Base-by-base conservation (phyloP, 2,113 vertebrate species). In the Hucho hucho region DNA sequence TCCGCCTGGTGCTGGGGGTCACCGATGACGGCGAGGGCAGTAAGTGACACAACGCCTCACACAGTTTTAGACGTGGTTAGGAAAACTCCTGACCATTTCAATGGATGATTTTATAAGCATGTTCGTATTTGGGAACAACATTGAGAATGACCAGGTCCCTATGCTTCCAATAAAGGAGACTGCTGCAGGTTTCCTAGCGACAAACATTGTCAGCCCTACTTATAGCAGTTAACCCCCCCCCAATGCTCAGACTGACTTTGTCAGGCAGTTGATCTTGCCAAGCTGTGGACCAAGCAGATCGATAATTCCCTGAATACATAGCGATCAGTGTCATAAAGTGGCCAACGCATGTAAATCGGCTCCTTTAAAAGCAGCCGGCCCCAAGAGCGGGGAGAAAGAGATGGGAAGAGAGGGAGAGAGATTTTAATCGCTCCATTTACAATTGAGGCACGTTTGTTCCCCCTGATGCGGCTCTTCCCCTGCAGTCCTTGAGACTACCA, bases 11-110 rank as follows among this genome's bases (percentile, higher is more conserved):
- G 76, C 93, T 99, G 84, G 98, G 98, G 46, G 98, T 99, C 86
- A 99, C 97, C 13, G 98, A 99, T 73, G 98, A 99, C 83, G 98
- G 97, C 79, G 97, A 99, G 91, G 98, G 98, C 93, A 99, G 98
- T 99, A 93, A 96, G 97, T 98, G 70, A 78, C 37, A 43, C 65
- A 86, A 81, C 80, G 84, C 25, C 37, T 73, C 67, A 49, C 65
- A 46, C 22, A 37, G 7, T 16, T 61, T 28, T 53, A 24, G 18
- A 43, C 9, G 9, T 11, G 37, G 37, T 1, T 9, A 43, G 37
- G 9, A 43, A 43, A 43, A 12, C 37, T 43, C 9, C 37, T 43
- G 37, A 0, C 37, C 37, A 9, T 43, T 11, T 43, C 9, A 9
- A 43, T 43, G 37, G 7, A 11, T 43, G 9, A 43, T 43, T 43